Evolutionary conservation across 2,113 vertebrate genomes (phyloP), one percentile per base, ranked within the genome.

Genomic region (Gymnorhina tibicen): DNA sequence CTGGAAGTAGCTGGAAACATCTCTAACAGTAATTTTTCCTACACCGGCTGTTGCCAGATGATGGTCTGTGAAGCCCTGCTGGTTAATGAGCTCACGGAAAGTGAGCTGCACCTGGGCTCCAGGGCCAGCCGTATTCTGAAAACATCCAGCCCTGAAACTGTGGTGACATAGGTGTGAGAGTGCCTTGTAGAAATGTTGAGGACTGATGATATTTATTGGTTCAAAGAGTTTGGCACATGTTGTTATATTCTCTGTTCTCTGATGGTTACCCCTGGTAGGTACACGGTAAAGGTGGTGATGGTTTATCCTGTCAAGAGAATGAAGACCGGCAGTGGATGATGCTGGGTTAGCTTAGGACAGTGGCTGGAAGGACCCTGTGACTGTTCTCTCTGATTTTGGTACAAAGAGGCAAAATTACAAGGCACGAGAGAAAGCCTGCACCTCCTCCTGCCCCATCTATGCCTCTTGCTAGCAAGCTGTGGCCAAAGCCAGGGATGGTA

Each of bases 1-100:
- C 96, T 97, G 97, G 89, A 94, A 89, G 79, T 93, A 93, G 85
- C 96, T 96, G 92, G 94, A 97, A 97, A 96, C 87, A 91, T 85
- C 78, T 64, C 88, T 85, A 91, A 95, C 78, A 95, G 75, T 91
- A 89, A 87, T 69, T 95, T 96, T 96, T 96, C 77, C 77, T 82
- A 41, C 33, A 59, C 35, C 0, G 1, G 64, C 86, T 92, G 60
- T 39, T 96, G 72, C 55, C 83, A 89, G 74, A 84, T 0, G 2
- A 85, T 56, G 74, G 78, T 87, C 74, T 95, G 56, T 68, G 75
- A 90, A 91, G 50, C 18, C 62, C 72, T 94, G 92, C 89, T 91
- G 64, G 30, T 84, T 89, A 80, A 67, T 78, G 92, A 97, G 88
- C 64, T 92, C 64, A 84, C 47, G 59, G 86, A 95, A 95, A 96